Base-by-base conservation (phyloP, 2,888 invertebrate species). In the Aricia artaxerxes region DNA sequence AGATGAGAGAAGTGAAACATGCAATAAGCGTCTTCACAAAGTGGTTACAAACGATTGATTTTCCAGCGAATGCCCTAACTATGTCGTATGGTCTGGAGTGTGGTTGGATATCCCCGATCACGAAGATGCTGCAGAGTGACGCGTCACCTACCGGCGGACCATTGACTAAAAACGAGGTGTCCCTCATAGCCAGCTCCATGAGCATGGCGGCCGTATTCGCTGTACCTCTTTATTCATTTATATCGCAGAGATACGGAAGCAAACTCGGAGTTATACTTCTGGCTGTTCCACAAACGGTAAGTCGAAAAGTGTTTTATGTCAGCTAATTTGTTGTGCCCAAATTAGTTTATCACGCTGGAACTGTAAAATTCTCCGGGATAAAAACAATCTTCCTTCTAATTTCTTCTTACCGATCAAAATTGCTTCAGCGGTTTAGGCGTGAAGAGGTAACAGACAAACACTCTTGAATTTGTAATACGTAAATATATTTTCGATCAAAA, bases 161-260 rank as follows among this genome's bases (percentile, higher is more conserved):
- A 0, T 79, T 95, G 79, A 88, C 90, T n/a, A 87, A 90, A 79
- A 86, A 85, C 77, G 89, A 90, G 80, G 84, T 93, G 31, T 90
- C 94, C 0, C 92, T 93, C 92, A 85, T 95, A 16, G 95, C 93
- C 11, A 94, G 95, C 61, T 86, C 87, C 0, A 81, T 86, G 76
- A 87, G 91, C 11, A 83, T 95, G 82, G 87, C 90, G 1, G 88
- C 88, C n/a, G 85, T 86, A 7, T 77, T 87, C 6, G 85, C 86
- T 1, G 92, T 92, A 2, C 86, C 92, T 4, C 78, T 93, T n/a
- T 95, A 90, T 83, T 89, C 95, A 11, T 87, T 88, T 77, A 82
- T 92, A 31, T 89, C 92, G 1, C 92, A 95, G 82, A 85, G 82
- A 40, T 88, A 88, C 78, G 95, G 95, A 1, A 87, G 95, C 73